These are phyloP conservation scores for Drosophila histrio DNA, from an alignment of 2,888 invertebrate genomes.

Conservation along the genomic window DNA sequence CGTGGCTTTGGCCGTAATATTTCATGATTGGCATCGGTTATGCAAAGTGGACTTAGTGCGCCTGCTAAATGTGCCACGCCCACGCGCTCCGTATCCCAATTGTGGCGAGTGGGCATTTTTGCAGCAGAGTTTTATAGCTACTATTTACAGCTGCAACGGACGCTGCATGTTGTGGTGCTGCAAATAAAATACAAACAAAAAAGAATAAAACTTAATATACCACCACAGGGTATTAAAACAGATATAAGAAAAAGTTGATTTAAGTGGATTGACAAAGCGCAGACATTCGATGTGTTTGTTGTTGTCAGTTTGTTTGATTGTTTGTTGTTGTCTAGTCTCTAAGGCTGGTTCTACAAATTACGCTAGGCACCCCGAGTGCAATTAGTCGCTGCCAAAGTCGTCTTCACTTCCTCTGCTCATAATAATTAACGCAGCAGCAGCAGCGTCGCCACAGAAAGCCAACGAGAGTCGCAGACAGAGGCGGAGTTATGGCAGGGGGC, in stretches of 20 bases:
- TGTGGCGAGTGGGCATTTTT: conserved; percentile 82
- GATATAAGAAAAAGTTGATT: conserved; percentile 26
- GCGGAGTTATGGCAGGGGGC: background rate
- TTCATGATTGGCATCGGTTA: conserved; percentile 91
- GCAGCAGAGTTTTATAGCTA: background rate
- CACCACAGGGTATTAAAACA: no score
- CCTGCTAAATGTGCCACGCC: conserved; percentile 87
- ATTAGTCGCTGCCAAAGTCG: conserved; percentile 67
- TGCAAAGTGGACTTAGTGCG: conserved; percentile 87
- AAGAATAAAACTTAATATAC: conserved; percentile 9
- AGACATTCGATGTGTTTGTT: conserved; percentile 31
- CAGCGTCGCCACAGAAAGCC: conserved; percentile 62
- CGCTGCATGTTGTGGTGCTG: conserved; percentile 44
- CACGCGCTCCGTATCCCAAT: conserved; percentile 84
- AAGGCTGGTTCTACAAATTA: conserved; percentile 50
- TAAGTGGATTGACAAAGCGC: conserved; percentile 19
- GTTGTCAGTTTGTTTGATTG: conserved; percentile 32
- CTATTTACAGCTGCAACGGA: conserved; percentile 29
- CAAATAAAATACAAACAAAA: conserved; percentile 4
- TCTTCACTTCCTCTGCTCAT: conserved; percentile 75
- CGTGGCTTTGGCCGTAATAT: conserved; percentile 94
- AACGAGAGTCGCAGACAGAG: conserved; percentile 18
- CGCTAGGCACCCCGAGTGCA: conserved; percentile 53
- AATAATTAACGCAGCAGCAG: conserved; percentile 73
- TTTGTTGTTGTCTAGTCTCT: conserved; percentile 31